Evolutionary conservation across 1,140 invertebrate species (phyloP), one percentile per base, ranked within the genome.

Genomic region (Dendroctonus valens): DNA sequence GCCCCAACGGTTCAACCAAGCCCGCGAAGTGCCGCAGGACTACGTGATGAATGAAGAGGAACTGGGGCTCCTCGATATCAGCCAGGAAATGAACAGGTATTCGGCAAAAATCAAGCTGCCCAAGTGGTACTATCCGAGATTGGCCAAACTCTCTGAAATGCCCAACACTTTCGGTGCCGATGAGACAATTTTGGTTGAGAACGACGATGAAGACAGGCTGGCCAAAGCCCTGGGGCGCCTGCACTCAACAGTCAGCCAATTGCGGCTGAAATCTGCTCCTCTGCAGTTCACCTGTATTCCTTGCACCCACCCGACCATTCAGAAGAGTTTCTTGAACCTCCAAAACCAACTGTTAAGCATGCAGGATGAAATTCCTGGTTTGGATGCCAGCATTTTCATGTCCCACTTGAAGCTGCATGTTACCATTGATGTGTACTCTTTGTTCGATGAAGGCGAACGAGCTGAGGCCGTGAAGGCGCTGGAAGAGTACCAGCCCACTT

Each of bases 201-300:
- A 70, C 38, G 74, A 74, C 41, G 81, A 62, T 71, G 69, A 70
- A 55, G 79, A 76, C 76, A 83, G 79, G 74, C 83, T 93, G 5
- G 75, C 82, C 69, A 83, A 83, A 39, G 90, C 89, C 7, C 81
- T 83, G 69, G 82, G 84, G 59, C 81, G 88, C 74, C 84, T 93
- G 44, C 83, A 89, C 70, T 76, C 89, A 26, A 78, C 91, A 46
- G 80, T 90, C 0, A 83, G 85, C 61, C 79, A 83, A 62, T 84
- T 85, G 4, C 83, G 88, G 52, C 83, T 84, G 68, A 87, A 83
- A 73, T 75, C 85, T 65, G 77, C 68, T 1, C 80, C 81, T 40
- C 90, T 90, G 46, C 91, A 94, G 80, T 93, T 94, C 75, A 75
- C 91, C 42, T 91, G 89, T 12, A 84, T 93, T 69, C 90, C 91